These are phyloP conservation scores for Tachysurus fulvidraco DNA, from an alignment of 2,113 vertebrate genomes.

Conservation along the genomic window DNA sequence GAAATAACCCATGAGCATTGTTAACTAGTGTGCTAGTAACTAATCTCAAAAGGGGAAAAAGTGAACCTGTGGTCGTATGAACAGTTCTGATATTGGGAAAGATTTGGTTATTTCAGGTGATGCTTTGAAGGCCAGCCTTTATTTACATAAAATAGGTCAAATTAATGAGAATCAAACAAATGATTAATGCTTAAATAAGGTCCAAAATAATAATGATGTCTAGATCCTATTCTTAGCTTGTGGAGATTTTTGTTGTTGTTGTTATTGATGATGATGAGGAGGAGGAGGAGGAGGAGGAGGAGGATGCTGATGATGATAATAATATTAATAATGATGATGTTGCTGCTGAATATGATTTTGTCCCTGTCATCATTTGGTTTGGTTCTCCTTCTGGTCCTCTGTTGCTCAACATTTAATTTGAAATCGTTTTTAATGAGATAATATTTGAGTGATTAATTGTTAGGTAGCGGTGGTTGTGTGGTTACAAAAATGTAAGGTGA, in stretches of 20 bases:
- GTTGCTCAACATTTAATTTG: too few species aligned
- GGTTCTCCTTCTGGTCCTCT: too few species aligned
- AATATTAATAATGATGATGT: too few species aligned
- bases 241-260: neutral
- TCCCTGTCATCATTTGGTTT: too few species aligned
- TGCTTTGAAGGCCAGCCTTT: neutral
- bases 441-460: neutral
- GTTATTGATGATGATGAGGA: neutral
- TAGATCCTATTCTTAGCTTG: neutral
- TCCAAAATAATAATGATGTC: neutral
- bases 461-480: neutral
- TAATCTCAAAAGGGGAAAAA: neutral
- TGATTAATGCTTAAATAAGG: neutral
- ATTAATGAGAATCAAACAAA: neutral
- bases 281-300: too few species aligned
- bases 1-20: neutral
- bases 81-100: neutral
- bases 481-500: neutral
- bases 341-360: neutral
- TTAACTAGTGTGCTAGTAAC: neutral
- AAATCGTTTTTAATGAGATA: too few species aligned
- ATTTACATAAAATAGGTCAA: neutral
- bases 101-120: neutral
- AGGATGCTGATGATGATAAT: too few species aligned
- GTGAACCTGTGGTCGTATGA: neutral